Conservation (phyloP, 1,140 invertebrate species). For the Leptonema lineaticorne region DNA sequence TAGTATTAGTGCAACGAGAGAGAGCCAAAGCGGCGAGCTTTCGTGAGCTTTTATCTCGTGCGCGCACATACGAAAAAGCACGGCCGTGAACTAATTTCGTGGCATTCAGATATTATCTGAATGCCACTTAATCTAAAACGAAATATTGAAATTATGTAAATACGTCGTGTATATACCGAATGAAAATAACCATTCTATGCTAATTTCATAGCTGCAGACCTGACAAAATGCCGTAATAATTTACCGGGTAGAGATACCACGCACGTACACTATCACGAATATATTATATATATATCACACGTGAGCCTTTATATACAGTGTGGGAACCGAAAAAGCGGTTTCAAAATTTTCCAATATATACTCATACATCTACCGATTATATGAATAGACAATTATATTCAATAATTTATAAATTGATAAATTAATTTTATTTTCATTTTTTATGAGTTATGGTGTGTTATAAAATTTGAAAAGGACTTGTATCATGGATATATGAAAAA, state of each 20-base stretch:
- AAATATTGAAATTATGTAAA: slow-evolving; percentile 2
- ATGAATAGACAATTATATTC: too few relatives aligned
- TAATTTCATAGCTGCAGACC: slow-evolving; percentile 1
- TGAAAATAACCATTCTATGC: slow-evolving; percentile 1
- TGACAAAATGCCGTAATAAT: not conserved
- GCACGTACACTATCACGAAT: not conserved
- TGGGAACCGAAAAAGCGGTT: too few relatives aligned
- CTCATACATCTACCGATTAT: too few relatives aligned
- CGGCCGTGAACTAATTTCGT: not conserved
- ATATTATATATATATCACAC: not conserved
- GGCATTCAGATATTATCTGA: not conserved
- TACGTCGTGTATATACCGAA: not conserved
- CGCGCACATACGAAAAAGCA: not conserved
- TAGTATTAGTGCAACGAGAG: not conserved
- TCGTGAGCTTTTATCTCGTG: not conserved
- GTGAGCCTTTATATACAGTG: too few relatives aligned
- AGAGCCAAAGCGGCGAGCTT: not conserved
- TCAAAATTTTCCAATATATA: too few relatives aligned
- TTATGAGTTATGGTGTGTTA: too few relatives aligned
- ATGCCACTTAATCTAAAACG: not conserved
- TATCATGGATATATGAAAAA: too few relatives aligned
- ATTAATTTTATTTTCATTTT: too few relatives aligned
- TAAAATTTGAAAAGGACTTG: too few relatives aligned
- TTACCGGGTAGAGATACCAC: not conserved
- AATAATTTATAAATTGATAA: too few relatives aligned